These are phyloP conservation scores for Atethmia centrago DNA, from an alignment of 2,888 invertebrate species.

Conservation along the genomic window DNA sequence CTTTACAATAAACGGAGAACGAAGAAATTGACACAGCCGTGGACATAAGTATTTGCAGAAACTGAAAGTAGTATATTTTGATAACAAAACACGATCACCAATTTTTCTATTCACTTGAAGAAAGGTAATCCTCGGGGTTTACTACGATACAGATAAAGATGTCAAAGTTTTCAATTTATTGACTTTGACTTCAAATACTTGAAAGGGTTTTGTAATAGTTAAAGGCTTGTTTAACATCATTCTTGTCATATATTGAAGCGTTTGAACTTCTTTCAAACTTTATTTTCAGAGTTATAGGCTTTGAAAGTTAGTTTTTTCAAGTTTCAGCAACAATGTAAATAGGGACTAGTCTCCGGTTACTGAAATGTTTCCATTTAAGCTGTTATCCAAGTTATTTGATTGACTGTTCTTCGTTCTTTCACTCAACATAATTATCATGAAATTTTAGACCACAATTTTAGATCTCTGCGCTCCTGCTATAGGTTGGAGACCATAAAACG, in stretches of 20 bases:
- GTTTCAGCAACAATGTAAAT: background rate
- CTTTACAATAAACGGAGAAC: no score
- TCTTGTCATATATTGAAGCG: conserved; percentile 18
- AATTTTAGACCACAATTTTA: no score
- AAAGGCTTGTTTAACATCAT: conserved; percentile 27
- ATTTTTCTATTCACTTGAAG: no score
- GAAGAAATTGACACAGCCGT: no score
- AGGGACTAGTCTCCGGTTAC: background rate
- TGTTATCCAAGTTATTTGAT: background rate
- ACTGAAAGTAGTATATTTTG: no score
- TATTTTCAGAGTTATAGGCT: conserved; percentile 11
- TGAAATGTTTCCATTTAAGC: background rate
- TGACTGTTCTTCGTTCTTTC: background rate
- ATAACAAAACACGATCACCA: no score
- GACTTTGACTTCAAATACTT: conserved; percentile 16
- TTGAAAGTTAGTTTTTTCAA: conserved; percentile 1
- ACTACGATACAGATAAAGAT: no score
- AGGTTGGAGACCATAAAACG: background rate
- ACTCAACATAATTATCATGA: background rate
- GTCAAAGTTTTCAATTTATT: no score
- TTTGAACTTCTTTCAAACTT: conserved; percentile 16
- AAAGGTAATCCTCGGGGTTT: no score
- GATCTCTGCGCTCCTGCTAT: background rate
- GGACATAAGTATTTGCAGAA: no score
- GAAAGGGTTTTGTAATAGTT: conserved; percentile 16